phyloP scores from a whole-genome alignment of 64 coral and sea anemone genomes.

The Cladopsammia gracilis region DNA sequence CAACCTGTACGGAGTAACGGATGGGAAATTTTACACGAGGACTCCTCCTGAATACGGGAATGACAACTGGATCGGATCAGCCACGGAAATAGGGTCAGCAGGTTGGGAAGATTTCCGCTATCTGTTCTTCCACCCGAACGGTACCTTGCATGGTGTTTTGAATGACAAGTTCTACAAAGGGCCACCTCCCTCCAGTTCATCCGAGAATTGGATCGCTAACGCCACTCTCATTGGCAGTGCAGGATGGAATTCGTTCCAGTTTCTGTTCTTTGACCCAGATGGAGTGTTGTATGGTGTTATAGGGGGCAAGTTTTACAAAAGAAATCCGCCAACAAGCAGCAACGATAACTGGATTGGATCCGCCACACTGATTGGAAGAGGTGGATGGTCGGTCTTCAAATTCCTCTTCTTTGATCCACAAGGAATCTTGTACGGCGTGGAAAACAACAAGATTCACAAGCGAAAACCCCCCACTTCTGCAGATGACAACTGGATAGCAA shows the following conservation, averaged over 20 bases:
- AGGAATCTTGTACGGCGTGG: slow-evolving; percentile 1
- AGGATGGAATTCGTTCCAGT: background rate
- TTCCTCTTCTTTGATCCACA: slow-evolving; percentile 20
- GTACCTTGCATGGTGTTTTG: background rate
- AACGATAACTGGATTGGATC: background rate
- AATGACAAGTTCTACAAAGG: slow-evolving; percentile 4
- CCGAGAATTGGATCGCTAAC: background rate
- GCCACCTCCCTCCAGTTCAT: background rate
- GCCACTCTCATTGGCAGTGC: background rate
- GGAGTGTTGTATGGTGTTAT: slow-evolving; percentile 1
- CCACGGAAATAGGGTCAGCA: too few relatives aligned
- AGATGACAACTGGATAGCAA: background rate
- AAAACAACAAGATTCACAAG: background rate
- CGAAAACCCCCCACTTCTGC: background rate
- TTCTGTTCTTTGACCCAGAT: slow-evolving; percentile 26
- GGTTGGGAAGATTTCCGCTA: too few relatives aligned
- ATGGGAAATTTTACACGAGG: too few relatives aligned
- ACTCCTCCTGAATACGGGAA: too few relatives aligned
- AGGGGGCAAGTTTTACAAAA: background rate
- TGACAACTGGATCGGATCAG: too few relatives aligned
- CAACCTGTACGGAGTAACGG: too few relatives aligned
- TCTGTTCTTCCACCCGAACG: too few relatives aligned
- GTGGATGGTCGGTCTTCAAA: background rate
- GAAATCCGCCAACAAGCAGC: background rate
- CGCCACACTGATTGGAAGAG: background rate